Conservation (phyloP, 2,113 vertebrate species). For the Aspiorhynchus laticeps region DNA sequence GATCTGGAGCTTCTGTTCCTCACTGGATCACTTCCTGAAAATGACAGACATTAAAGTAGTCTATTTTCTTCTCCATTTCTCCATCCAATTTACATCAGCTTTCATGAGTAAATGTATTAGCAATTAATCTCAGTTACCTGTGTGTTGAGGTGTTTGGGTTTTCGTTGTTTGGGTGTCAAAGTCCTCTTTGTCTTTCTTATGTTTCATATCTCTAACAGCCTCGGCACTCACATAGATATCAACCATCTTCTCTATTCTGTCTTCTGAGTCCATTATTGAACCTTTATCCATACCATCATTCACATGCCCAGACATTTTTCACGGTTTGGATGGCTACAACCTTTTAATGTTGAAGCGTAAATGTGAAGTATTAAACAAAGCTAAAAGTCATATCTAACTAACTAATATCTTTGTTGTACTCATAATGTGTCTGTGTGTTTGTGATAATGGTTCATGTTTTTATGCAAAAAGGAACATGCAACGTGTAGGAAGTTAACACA, state of each 20-base stretch:
- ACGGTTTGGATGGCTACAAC: background rate
- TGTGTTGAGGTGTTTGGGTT: background rate
- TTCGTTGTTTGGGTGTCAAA: background rate
- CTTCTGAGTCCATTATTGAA: background rate
- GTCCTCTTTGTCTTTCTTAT: background rate
- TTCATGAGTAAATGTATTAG: background rate
- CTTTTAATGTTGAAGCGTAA: background rate
- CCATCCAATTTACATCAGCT: background rate
- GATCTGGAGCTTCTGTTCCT: background rate
- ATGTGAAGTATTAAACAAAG: background rate
- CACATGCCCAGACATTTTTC: background rate
- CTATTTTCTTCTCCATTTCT: background rate
- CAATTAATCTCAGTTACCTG: background rate
- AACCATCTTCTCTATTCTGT: background rate
- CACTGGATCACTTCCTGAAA: background rate
- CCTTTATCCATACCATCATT: background rate
- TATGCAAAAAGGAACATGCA: slow-evolving; percentile 22
- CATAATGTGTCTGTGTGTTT: background rate
- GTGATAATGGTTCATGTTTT: background rate
- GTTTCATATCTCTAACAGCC: slow-evolving; percentile 21
- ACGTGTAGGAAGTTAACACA: background rate
- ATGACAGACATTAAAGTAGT: background rate
- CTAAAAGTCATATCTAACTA: background rate
- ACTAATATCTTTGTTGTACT: background rate
- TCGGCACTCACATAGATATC: slow-evolving; percentile 18